Base-by-base conservation (phyloP, 2,888 invertebrate genomes). In the Eilema caniola region DNA sequence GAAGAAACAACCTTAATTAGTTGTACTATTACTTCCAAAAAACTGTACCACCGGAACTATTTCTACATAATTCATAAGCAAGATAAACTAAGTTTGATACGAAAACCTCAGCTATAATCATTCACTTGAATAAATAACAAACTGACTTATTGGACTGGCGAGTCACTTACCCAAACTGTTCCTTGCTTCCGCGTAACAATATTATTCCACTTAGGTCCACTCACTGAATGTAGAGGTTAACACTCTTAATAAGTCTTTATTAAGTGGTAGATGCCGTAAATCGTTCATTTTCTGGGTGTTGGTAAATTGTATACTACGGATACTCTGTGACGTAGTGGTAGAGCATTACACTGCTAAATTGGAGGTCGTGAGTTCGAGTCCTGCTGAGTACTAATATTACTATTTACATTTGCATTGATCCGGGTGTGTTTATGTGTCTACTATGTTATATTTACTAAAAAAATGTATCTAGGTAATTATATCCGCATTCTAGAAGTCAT, bases 221-320 rank as follows among this genome's bases (percentile, higher is more conserved):
- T 69, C 61, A 59, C 62, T 69, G 70, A 75, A 66, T 70, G 64
- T 74, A 62, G 60, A 69, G 70, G 63, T 66, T 74, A 72, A 71
- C 47, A 41, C 74, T 71, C 62, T 72, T 72, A 70, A 69, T 74
- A 78, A 76, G 67, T 70, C 67, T 69, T 62, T 28, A 72, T 66
- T 72, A 65, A 76, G 72, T 77, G 74, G 53, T 67, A 60, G 72
- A 74, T 76, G 41, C 66, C 66, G 65, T 69, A 67, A 80, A 76
- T 73, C 62, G 64, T 80, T 78, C 33, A 71, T 66, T 59, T 70
- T n/a, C 14, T 28, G 37, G 68, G 67, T 63, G 72, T 81, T 77
- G 66, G 67, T 59, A n/a, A 64, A 66, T 53, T 71, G 64, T 62
- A 66, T 16, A 56, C 1, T 37, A 1, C 11, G 12, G 12, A 37